Evolutionary conservation across 2,113 vertebrate genomes (phyloP), one percentile per base, ranked within the genome.

Genomic region (Xiphophorus hellerii): DNA sequence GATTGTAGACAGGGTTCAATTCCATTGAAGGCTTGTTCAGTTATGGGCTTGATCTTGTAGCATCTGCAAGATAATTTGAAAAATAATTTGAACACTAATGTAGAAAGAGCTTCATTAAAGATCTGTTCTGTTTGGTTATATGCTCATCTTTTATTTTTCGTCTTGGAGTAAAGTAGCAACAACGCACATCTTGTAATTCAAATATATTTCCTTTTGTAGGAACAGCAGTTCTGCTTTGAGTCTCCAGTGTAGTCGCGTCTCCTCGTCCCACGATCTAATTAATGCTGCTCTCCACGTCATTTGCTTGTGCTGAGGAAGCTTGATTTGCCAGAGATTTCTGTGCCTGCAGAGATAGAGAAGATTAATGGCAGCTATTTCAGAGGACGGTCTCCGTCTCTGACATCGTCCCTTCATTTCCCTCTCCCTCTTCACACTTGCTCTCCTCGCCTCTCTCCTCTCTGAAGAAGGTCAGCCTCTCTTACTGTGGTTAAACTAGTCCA

Each of bases 361-460:
- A 93, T 91, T 89, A 75, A 93, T 93, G 87, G 74, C 68, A 63
- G 69, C 86, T 89, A 85, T 91, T 88, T 60, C 82, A 86, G 35
- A 79, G 76, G 58, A n/a, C 67, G 35, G 77, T 82, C 81, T 84
- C 63, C 54, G 58, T 76, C 62, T 90, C 76, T 88, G 78, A 86
- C 72, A 65, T 51, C 25, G 22, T 75, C 67, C 69, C 68, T 69
- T 64, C 62, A 76, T 66, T 71, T 65, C 30, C 71, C 65, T 62
- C 61, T 66, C 66, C 71, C 37, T 75, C 65, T 58, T 27, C 58
- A 29, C 73, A 7, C 68, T 71, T 65, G 14, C 42, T 39, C 76
- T 22, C 7, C 82, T 30, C 48, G 67, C 51, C 61, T 73, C 44
- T 66, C 69, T 58, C 27, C 37, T 13, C 80, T 65, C 33, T 48